Conservation (phyloP, 2,797 vertebrate genomes). For the Bucorvus abyssinicus region DNA sequence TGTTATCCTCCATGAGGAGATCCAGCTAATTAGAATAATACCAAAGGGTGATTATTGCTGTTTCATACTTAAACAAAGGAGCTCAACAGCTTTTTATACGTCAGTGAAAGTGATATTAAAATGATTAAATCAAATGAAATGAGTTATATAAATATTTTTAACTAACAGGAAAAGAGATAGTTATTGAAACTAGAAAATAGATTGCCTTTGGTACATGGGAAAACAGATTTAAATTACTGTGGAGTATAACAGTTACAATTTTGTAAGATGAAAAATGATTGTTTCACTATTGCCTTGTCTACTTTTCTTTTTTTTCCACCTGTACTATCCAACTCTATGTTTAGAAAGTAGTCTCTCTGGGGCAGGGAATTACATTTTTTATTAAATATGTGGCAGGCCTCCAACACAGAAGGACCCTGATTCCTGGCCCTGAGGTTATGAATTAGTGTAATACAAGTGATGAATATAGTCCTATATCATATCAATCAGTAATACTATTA, state of each 20-base stretch:
- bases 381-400: slow-evolving; percentile 26
- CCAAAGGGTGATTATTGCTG: slow-evolving; percentile 34
- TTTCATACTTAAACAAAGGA: slow-evolving; percentile 50
- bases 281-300: slow-evolving; percentile 21
- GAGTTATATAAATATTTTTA: slow-evolving; percentile 28
- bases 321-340: background rate
- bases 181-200: slow-evolving; percentile 19
- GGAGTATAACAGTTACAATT: slow-evolving; percentile 25
- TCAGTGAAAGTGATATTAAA: slow-evolving; percentile 39
- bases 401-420: background rate
- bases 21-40: slow-evolving; percentile 45
- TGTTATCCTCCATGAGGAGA: slow-evolving; percentile 9
- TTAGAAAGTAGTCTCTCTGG: slow-evolving; percentile 32
- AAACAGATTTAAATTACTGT: slow-evolving; percentile 45
- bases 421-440: background rate
- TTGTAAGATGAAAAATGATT: slow-evolving; percentile 55
- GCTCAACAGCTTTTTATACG: slow-evolving; percentile 6
- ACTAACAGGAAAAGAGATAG: background rate
- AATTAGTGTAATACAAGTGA: background rate
- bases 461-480: background rate
- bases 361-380: slow-evolving; percentile 26
- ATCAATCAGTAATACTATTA: background rate
- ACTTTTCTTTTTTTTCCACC: slow-evolving; percentile 14
- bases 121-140: slow-evolving; percentile 42
- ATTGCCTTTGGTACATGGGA: slow-evolving; percentile 13